phyloP scores from a whole-genome alignment of 1,140 invertebrate species.

The Trichomalopsis sarcophagae region DNA sequence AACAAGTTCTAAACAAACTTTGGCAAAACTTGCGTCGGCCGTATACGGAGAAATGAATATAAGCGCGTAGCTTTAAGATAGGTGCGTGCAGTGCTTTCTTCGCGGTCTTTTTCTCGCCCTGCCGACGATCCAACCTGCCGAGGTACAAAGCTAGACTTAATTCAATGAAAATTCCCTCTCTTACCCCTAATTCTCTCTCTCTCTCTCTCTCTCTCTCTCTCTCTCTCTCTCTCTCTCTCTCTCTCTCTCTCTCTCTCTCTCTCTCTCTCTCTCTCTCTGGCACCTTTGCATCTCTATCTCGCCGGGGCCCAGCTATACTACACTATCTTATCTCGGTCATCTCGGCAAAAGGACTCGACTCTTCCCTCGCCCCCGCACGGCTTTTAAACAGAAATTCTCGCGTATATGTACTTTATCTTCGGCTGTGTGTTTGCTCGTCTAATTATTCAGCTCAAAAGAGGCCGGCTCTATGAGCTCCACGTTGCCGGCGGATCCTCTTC shows the following conservation, averaged over 20 bases:
- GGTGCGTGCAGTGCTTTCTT: neutral
- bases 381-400: slow-evolving; percentile 15
- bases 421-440: neutral
- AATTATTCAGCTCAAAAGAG: slow-evolving; percentile 29
- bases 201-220: neutral
- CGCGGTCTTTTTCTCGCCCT: neutral
- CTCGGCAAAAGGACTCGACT: neutral
- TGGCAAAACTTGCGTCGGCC: slow-evolving; percentile 16
- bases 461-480: too few relatives aligned
- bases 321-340: neutral
- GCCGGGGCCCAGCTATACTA: neutral
- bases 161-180: neutral
- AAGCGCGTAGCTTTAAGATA: slow-evolving; percentile 46
- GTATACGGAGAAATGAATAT: slow-evolving; percentile 45
- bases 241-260: neutral
- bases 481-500: too few relatives aligned
- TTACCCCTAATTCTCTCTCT: neutral
- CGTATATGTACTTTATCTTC: neutral
- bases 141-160: neutral
- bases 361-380: too few relatives aligned
- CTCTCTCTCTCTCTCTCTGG: neutral
- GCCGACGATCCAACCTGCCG: too few relatives aligned
- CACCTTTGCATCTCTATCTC: slow-evolving; percentile 16
- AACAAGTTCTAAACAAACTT: slow-evolving; percentile 52
- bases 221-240: neutral